Evolutionary conservation across 2,888 invertebrate genomes (phyloP), one percentile per base, ranked within the genome.

Genomic region (Auanema sp.): DNA sequence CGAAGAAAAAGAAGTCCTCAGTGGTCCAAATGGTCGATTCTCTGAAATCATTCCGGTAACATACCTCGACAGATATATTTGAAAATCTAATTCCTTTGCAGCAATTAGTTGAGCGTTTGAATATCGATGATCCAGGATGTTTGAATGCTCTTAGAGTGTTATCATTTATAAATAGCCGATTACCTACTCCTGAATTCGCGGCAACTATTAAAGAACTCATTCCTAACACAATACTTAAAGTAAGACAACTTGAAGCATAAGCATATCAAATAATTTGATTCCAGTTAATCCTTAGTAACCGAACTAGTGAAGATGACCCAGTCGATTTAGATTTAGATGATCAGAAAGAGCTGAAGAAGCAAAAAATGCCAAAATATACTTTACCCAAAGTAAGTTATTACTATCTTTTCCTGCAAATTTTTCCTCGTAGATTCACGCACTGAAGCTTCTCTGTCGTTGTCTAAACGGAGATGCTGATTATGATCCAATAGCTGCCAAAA

Each of bases 281-380:
- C 2, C 41, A 62, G 62, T n/a, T 58, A 1, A 63, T 63, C 24
- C 25, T 63, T 11, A 25, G 51, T 23, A n/a, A 43, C 5, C 51
- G 58, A 23, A 10, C 10, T n/a, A 25, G 16, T 14, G 21, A 6
- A 1, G 41, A 58, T 50, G 58, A 58, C 52, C 16, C 25, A n/a
- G n/a, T 33, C 21, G 47, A 52, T 58, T 64, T 72, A 1, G 55
- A 53, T 12, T 18, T 57, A 2, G 58, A 57, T n/a, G 65, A 67
- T 18, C 58, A 60, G 14, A 24, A 41, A 21, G 58, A 56, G 4
- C n/a, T 72, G 0, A 57, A 62, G 1, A 56, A 60, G 16, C 66
- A 69, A 16, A 40, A 62, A 0, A 58, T 65, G 54, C 72, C 72
- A 12, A 59, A 64, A 25, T 61, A 51, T 24, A 60, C 67, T 0